Evolutionary conservation across 2,797 vertebrate species (phyloP).

Genomic region (Chloroceryle amazona): DNA sequence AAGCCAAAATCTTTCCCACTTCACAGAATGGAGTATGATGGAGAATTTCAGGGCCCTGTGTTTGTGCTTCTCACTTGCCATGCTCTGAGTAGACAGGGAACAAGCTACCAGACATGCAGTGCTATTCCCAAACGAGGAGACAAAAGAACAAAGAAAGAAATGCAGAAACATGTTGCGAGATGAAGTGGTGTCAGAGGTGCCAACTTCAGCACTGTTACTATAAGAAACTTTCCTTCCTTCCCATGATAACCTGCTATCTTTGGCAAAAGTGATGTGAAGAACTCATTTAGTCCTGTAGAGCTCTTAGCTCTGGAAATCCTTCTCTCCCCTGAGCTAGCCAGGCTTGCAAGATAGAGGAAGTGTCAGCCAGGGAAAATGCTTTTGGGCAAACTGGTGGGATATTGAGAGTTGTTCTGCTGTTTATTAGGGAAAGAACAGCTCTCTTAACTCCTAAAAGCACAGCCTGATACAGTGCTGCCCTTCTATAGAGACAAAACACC

Average conservation of each 20-base stretch:
- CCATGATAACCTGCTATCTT: not conserved
- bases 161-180: not conserved
- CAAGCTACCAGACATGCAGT: not conserved
- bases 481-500: not conserved
- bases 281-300: not conserved
- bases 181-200: not conserved
- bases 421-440: not conserved
- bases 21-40: not conserved
- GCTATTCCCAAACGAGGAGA: not conserved
- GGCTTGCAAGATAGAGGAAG: not conserved
- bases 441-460: not conserved
- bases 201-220: not conserved
- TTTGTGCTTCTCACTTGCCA: not conserved
- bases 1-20: not conserved
- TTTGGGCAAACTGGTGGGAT: not conserved
- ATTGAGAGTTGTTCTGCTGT: not conserved
- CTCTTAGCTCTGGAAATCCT: not conserved
- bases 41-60: not conserved
- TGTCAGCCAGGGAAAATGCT: not conserved
- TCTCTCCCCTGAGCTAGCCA: not conserved
- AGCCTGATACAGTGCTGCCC: not conserved
- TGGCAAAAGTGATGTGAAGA: not conserved
- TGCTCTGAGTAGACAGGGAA: not conserved
- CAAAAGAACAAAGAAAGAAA: not conserved
- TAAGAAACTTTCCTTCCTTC: not conserved